A percentile compares a stretch with the other conserved stretches of the same genome.
phyloP scores from a whole-genome alignment of 2,113 vertebrate genomes.

The Actinemys pallida region DNA sequence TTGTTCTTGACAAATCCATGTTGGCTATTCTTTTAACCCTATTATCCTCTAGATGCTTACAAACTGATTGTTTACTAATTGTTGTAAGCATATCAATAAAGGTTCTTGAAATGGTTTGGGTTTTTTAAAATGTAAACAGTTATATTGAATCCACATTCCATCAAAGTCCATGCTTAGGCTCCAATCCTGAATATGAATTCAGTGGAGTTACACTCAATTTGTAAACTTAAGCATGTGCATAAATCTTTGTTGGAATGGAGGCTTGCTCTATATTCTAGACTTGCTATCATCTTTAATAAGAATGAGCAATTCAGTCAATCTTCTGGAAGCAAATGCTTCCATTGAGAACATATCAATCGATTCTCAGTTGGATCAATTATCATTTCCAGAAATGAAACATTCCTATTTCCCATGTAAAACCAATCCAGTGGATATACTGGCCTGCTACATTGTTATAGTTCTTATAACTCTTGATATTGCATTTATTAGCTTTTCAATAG shows the following conservation, averaged over 20 bases:
- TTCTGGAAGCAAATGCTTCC: not conserved
- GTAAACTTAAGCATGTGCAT: not conserved
- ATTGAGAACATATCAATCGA: fast-evolving
- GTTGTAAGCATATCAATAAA: fast-evolving
- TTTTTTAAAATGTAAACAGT: not conserved
- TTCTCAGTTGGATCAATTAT: not conserved
- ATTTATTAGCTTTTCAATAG: not conserved
- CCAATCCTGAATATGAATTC: not conserved
- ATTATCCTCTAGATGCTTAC: too few species aligned
- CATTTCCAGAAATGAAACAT: not conserved
- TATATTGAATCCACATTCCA: not conserved
- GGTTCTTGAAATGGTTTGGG: not conserved
- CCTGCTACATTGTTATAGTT: not conserved
- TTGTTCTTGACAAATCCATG: too few species aligned
- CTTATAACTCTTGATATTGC: not conserved
- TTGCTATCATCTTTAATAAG: not conserved
- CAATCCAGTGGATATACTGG: not conserved
- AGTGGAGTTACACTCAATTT: too few species aligned
- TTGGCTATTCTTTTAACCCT: too few species aligned
- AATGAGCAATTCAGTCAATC: not conserved
- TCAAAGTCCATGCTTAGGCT: not conserved
- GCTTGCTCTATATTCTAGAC: not conserved
- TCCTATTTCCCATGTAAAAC: not conserved
- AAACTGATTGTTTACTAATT: too few species aligned
- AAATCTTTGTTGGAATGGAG: not conserved